Conservation (phyloP, 2,113 vertebrate species). For the Zingel zingel region DNA sequence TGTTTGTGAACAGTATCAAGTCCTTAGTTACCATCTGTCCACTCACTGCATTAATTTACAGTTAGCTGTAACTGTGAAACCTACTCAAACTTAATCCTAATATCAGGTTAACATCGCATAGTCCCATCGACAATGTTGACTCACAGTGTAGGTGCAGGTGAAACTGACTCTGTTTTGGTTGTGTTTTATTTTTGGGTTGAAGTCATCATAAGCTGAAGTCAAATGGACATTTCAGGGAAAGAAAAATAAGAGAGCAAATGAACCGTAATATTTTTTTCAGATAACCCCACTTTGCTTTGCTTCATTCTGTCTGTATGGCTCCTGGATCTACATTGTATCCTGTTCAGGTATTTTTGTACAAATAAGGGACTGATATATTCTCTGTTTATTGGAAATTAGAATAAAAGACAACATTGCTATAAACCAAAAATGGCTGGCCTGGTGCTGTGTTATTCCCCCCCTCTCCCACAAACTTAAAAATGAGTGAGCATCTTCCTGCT, state of each 20-base stretch:
- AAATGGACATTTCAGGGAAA: constrained; percentile 88
- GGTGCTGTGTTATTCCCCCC: constrained; percentile 26
- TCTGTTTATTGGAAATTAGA: constrained; percentile 96
- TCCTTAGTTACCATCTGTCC: constrained; percentile 78
- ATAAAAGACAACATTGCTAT: constrained; percentile 95
- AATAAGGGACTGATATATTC: constrained; percentile 96
- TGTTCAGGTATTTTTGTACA: constrained; percentile 99
- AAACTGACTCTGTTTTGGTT: constrained; percentile 31
- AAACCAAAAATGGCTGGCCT: constrained; percentile 83
- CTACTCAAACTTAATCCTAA: constrained; percentile 83
- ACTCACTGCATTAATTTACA: constrained; percentile 73
- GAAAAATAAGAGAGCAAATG: constrained; percentile 82
- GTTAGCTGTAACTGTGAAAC: constrained; percentile 48
- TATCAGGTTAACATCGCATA: constrained; percentile 78
- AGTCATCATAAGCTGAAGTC: constrained; percentile 72
- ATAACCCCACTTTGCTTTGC: constrained; percentile 88
- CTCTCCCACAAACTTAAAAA: neutral
- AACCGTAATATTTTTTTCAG: constrained; percentile 70
- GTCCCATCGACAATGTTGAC: constrained; percentile 34
- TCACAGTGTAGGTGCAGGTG: constrained; percentile 26
- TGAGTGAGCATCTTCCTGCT: neutral
- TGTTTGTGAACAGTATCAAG: constrained; percentile 83
- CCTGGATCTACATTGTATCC: constrained; percentile 93
- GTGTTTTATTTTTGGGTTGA: constrained; percentile 53
- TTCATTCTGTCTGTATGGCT: constrained; percentile 91